A percentile compares a stretch with the other conserved stretches of the same genome.
These are phyloP conservation scores for Alectura lathami DNA, from an alignment of 2,113 vertebrate genomes.

Conservation along the genomic window DNA sequence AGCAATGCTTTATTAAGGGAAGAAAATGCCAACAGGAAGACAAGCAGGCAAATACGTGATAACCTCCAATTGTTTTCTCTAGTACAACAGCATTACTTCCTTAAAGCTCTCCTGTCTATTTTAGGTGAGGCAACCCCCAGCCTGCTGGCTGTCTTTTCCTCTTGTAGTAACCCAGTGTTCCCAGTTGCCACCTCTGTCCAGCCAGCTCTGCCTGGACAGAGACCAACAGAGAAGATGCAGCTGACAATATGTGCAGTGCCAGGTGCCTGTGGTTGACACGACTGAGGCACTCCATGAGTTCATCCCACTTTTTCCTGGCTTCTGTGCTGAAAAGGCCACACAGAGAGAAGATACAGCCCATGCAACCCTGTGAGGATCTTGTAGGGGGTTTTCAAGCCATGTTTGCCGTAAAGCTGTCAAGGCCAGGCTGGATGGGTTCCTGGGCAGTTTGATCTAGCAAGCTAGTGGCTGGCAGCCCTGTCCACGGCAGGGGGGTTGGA, in stretches of 20 bases:
- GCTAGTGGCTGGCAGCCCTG: no score
- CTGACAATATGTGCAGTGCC: not conserved
- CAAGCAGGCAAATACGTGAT: not conserved
- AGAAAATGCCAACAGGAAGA: not conserved
- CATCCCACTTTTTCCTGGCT: not conserved
- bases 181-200: not conserved
- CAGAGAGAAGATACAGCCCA: not conserved
- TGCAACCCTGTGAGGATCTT: not conserved
- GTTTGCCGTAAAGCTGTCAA: not conserved
- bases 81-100: not conserved
- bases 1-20: not conserved
- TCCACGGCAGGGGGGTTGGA: no score
- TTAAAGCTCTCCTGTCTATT: not conserved
- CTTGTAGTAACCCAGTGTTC: not conserved
- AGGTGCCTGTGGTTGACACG: fast-evolving
- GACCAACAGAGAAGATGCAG: not conserved
- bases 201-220: not conserved
- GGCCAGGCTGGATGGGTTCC: no score
- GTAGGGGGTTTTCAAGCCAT: not conserved
- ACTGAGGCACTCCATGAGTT: not conserved
- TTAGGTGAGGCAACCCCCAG: not conserved
- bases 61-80: not conserved
- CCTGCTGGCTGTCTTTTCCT: not conserved
- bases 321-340: not conserved
- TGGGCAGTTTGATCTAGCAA: no score